These are phyloP conservation scores for Rhinogobius similis DNA, from an alignment of 2,113 vertebrate species.

Conservation along the genomic window DNA sequence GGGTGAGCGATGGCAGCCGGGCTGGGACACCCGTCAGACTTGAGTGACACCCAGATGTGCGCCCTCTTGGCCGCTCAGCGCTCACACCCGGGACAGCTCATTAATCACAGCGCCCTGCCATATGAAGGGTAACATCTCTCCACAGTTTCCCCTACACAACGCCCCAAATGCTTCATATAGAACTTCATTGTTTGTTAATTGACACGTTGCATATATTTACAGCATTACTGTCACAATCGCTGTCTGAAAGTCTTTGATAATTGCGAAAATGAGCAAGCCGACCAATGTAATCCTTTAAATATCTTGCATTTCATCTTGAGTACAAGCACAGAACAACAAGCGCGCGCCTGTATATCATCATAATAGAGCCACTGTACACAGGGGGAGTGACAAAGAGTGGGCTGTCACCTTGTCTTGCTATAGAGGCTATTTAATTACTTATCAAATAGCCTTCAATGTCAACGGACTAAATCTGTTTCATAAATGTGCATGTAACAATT, in stretches of 20 bases:
- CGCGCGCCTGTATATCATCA: slow-evolving; percentile 80
- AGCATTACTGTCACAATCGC: slow-evolving; percentile 33
- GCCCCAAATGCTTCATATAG: slow-evolving; percentile 24
- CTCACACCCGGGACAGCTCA: slow-evolving; percentile 57
- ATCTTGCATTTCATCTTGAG: slow-evolving; percentile 50
- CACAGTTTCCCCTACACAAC: slow-evolving; percentile 37
- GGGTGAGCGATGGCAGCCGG: slow-evolving; percentile 60
- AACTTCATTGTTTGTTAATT: slow-evolving; percentile 44
- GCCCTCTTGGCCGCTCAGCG: slow-evolving; percentile 54
- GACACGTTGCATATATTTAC: slow-evolving; percentile 28
- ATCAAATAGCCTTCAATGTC: slow-evolving; percentile 96
- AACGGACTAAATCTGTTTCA: slow-evolving; percentile 95
- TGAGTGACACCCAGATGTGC: slow-evolving; percentile 71
- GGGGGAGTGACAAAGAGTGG: slow-evolving; percentile 83
- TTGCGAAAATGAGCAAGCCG: slow-evolving; percentile 55
- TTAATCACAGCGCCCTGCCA: slow-evolving; percentile 66
- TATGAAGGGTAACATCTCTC: slow-evolving; percentile 47
- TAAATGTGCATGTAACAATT: slow-evolving; percentile 96
- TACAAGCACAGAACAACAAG: slow-evolving; percentile 45
- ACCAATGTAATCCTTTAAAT: slow-evolving; percentile 39
- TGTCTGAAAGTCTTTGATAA: slow-evolving; percentile 48
- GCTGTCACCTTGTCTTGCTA: slow-evolving; percentile 93
- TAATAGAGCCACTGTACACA: slow-evolving; percentile 80
- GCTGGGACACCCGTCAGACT: slow-evolving; percentile 65
- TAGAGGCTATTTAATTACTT: slow-evolving; percentile 97